Evolutionary conservation across 2,113 vertebrate genomes (phyloP), one percentile per base, ranked within the genome.

Genomic region (Entomyzon cyanotis): DNA sequence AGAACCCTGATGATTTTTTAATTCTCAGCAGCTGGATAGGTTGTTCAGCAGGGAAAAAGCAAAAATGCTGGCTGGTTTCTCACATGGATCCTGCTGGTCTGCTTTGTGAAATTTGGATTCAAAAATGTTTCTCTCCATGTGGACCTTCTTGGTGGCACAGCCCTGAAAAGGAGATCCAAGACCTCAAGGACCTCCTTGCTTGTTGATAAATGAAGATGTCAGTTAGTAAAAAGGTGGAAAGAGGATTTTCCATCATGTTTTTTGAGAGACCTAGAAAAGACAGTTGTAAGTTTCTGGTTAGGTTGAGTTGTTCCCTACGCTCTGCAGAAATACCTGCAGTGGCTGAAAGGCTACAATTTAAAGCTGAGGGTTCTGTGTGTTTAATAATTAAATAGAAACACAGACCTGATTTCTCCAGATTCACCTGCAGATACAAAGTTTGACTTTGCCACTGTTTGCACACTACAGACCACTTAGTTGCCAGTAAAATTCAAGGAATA

Each of bases 231-330:
- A 49, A 75, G 15, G 35, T 46, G 25, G 13, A 56, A 27, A 44
- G 4, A 53, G 12, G 8, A 41, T 41, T 47, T 18, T 46, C 12
- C 37, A 31, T 53, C 2, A 0, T 21, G 12, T 0, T 20, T 59
- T 68, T 17, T 42, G 7, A 80, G 33, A 53, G 31, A 41, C 2
- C 21, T 0, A 23, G 10, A 30, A 71, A 77, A 75, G 16, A 15
- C 8, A 58, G 9, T 1, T 28, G 11, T 21, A 18, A 56, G 16
- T 52, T 52, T 19, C 19, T 62, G 10, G 8, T 35, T 59, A 42
- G 12, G 17, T 31, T 4, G 7, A 77, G 7, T 15, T 65, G 19
- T 17, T 71, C 7, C 5, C 10, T 49, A 0, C 31, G 20, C 30
- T 68, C 17, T 59, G 4, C 18, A 56, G 52, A 79, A 63, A 22